Percentiles rank a stretch among this genome's conserved stretches.
Conservation (phyloP, 2,113 vertebrate genomes). For the Globicephala melas region DNA sequence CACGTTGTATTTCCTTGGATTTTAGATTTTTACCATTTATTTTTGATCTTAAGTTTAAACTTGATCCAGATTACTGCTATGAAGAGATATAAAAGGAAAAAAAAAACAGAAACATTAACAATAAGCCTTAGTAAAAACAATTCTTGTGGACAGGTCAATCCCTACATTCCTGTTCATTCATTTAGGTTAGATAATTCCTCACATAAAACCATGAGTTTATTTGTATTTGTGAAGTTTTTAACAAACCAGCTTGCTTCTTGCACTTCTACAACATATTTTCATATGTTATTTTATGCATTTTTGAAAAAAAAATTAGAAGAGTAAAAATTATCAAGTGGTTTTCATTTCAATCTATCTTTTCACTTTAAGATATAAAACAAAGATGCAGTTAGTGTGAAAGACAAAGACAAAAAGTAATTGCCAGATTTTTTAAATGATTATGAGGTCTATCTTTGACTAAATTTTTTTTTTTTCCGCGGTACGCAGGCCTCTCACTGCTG, state of each 20-base stretch:
- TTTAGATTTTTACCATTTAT: not conserved
- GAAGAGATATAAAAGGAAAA: not conserved
- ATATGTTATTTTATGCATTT: not conserved
- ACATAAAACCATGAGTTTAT: not conserved
- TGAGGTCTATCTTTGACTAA: not conserved
- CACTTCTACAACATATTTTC: not conserved
- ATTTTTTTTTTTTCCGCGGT: no score
- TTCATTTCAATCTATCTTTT: not conserved
- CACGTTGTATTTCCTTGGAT: not conserved
- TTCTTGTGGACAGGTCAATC: not conserved
- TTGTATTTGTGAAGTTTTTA: not conserved
- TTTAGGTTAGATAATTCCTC: not conserved
- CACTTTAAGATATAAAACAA: not conserved
- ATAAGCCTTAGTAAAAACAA: not conserved
- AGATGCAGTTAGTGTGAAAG: not conserved
- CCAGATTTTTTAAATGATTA: not conserved
- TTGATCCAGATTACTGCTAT: not conserved
- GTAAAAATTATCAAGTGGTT: not conserved
- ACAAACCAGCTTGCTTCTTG: not conserved
- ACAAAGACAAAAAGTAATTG: not conserved
- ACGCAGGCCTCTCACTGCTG: no score
- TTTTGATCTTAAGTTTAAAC: not conserved
- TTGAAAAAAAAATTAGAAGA: not conserved
- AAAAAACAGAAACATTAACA: not conserved
- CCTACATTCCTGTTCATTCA: not conserved